phyloP scores from a whole-genome alignment of 2,113 vertebrate genomes.

The Panurus biarmicus region DNA sequence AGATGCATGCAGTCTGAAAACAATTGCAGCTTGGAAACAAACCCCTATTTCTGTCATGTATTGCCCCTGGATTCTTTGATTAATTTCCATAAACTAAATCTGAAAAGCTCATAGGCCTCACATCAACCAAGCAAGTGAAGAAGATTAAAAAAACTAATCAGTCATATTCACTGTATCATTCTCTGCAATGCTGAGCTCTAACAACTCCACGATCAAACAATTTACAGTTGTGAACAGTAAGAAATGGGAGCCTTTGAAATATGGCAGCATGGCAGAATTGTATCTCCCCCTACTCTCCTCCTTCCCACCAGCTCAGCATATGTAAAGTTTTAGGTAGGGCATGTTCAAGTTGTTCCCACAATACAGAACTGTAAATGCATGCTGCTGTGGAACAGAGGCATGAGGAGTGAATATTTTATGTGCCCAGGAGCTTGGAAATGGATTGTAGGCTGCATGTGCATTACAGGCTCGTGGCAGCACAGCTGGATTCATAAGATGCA shows the following conservation, averaged over 20 bases:
- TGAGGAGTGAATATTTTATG: neutral
- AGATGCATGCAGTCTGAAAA: neutral
- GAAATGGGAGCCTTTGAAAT: conserved; percentile 2
- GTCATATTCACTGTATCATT: neutral
- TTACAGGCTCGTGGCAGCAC: neutral
- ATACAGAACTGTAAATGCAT: neutral
- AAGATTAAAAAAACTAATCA: neutral
- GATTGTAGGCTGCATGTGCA: neutral
- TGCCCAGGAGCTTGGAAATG: neutral
- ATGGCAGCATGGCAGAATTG: neutral
- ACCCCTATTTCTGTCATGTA: neutral
- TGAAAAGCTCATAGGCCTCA: neutral
- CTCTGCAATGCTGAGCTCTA: neutral
- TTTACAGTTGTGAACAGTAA: conserved; percentile 16
- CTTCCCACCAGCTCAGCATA: neutral
- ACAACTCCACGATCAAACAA: neutral
- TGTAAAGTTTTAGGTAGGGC: neutral
- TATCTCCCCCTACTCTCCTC: neutral
- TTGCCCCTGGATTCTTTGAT: neutral
- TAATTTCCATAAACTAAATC: neutral
- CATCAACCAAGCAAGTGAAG: neutral
- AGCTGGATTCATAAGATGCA: neutral
- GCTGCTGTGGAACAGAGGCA: neutral
- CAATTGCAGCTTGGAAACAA: neutral
- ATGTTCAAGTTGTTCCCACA: conserved; percentile 13